Conservation (phyloP, 2,888 invertebrate genomes). For the Mamestra brassicae region DNA sequence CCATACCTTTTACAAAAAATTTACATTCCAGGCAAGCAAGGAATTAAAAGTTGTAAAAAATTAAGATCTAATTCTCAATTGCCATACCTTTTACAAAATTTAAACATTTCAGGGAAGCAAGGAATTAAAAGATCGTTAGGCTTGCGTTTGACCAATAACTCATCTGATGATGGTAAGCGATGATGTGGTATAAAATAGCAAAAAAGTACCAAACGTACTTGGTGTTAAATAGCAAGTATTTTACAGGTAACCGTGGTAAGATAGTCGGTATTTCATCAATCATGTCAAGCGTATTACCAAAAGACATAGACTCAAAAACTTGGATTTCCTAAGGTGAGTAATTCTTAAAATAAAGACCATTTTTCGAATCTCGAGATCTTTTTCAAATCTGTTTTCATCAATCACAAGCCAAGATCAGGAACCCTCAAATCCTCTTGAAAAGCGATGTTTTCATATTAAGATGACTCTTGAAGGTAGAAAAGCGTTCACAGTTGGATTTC, state of each 20-base stretch:
- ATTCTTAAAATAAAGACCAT: not conserved
- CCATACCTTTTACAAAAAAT: not conserved
- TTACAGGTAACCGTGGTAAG: not conserved
- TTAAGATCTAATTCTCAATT: no score
- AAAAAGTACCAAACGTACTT: not conserved
- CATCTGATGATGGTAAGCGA: no score
- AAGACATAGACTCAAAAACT: not conserved
- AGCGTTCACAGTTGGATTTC: constrained; percentile 7
- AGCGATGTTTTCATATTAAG: constrained; percentile 37
- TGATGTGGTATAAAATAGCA: no score
- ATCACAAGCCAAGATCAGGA: constrained; percentile 10
- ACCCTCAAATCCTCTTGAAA: constrained; percentile 13
- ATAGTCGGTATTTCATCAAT: no score
- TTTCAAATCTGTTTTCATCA: constrained; percentile 24
- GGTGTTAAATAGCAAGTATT: not conserved
- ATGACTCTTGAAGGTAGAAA: constrained; percentile 15
- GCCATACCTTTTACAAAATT: no score
- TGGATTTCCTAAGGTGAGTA: not conserved
- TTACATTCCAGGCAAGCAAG: not conserved
- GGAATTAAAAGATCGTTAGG: no score
- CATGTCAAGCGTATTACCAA: not conserved
- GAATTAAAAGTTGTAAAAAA: not conserved
- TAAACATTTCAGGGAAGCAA: no score
- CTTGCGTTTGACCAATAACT: no score
- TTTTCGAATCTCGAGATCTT: constrained; percentile 3